Evolutionary conservation across 2,797 vertebrate species (phyloP), one percentile per base, ranked within the genome.

Genomic region (Arremon brunneinucha): DNA sequence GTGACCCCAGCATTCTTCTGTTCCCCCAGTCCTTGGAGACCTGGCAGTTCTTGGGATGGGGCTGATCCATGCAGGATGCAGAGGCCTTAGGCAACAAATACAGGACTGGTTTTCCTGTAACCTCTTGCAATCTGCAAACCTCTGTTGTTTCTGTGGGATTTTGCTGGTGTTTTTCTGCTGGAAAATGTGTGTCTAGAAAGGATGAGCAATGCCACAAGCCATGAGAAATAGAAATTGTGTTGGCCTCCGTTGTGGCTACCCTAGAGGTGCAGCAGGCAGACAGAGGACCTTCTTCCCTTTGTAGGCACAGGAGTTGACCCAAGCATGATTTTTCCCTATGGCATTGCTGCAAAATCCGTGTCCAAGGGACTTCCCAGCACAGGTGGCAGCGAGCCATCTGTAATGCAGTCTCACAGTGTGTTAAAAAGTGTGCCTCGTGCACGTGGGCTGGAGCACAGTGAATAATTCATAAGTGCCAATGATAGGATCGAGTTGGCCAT

Each of bases 21-120:
- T 35, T 71, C 8, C 16, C 8, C 21, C 1, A 23, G n/a, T 21
- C 32, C 22, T 28, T 10, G 14, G 37, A 22, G 27, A 70, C 68
- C 21, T 35, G 19, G 12, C 1, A 3, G 8, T 57, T 11, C 19
- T 63, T 53, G 19, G 15, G 10, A 52, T 74, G 49, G 34, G 21
- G 39, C 37, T 2, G 1, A 15, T 44, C 60, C 19, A 17, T 2
- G 1, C 1, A 1, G 37, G 46, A 67, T 0, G 0, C 23, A 14
- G 53, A 39, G 24, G 22, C 34, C 26, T 39, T 53, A 28, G 23
- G 14, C 21, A 63, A 16, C 1, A 1, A 30, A 30, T 62, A 35
- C 14, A 67, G 56, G 12, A 37, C 14, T 87, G 15, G 12, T 77
- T 94, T 50, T 14, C 10, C 28, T 49, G 14, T 74, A 28, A 55